Conservation (phyloP, 2,113 vertebrate genomes). For the Cinclus cinclus region DNA sequence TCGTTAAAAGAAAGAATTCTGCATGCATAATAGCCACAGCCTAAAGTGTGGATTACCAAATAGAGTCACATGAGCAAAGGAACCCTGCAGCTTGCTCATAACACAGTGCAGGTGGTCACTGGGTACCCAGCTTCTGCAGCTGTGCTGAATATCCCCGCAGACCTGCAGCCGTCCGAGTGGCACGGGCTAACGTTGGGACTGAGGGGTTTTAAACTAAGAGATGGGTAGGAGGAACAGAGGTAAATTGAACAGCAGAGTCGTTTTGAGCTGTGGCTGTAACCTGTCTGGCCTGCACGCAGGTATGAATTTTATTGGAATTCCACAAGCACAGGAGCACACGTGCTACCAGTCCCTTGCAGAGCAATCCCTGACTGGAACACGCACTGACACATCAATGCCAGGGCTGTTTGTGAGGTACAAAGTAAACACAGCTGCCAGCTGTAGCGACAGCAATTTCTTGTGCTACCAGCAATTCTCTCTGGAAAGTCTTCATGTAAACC, state of each 20-base stretch:
- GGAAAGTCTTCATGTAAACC: not conserved
- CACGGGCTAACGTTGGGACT: no score
- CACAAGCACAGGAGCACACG: not conserved
- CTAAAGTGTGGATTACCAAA: not conserved
- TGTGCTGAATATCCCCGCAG: not conserved
- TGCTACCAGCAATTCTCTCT: not conserved
- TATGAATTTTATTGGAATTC: not conserved
- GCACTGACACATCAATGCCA: not conserved
- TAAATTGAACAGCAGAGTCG: not conserved
- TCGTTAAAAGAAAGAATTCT: not conserved
- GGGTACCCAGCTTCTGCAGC: no score
- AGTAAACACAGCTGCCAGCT: not conserved
- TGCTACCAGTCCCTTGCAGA: not conserved
- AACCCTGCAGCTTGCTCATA: not conserved
- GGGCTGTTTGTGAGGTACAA: not conserved
- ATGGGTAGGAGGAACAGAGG: not conserved
- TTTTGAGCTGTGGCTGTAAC: fast-evolving
- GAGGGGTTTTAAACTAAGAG: not conserved
- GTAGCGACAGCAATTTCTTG: not conserved
- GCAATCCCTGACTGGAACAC: not conserved
- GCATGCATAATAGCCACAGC: not conserved
- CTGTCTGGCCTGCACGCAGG: not conserved
- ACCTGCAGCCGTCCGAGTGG: not conserved
- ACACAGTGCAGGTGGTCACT: not conserved
- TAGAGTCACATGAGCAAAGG: not conserved